Base-by-base conservation (phyloP, 2,888 invertebrate species). In the Brachyopa scutellaris region DNA sequence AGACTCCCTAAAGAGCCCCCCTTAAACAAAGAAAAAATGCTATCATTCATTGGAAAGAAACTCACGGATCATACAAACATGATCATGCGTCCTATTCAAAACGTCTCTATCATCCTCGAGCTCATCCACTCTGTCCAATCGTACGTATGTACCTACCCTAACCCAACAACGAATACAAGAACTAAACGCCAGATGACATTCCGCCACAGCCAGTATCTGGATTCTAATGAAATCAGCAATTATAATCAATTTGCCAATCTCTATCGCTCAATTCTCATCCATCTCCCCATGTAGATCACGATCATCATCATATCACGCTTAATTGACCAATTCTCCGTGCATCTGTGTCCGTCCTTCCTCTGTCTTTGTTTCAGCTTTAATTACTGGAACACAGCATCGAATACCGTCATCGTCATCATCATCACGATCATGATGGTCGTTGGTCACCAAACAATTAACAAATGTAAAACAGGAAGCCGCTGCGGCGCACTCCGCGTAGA, bases 381-480 rank as follows among this genome's bases (percentile, higher is more conserved):
- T 78, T 78, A 70, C 77, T 78, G 57, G 70, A 70, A 78, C 77
- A 77, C 77, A 77, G 38, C 38, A 64, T 47, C 51, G 72, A 42
- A 61, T 62, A 55, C 69, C 69, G 55, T 66, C 66, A 57, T 57
- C 61, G 29, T 19, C 36, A 13, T 55, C 62, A 33, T 51, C 36
- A 51, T 51, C 38, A 17, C 26, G 13, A 17, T 59, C 55, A 21
- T 62, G 42, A 53, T 55, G 69, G 55, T 76, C 77, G 61, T 59
- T 78, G 78, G 78, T 78, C 78, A 78, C 78, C 78, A 78, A 78
- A 78, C 78, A 78, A 78, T 78, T 78, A 78, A 78, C 78, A 78
- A 72, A 78, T 78, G 62, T 78, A 78, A 78, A 72, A 78, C 78
- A 78, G 78, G 78, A 78, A 78, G 78, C 78, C 78, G 36, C 76